Base-by-base conservation (phyloP, 2,888 invertebrate species). In the Nephrocerus scutellatus region DNA sequence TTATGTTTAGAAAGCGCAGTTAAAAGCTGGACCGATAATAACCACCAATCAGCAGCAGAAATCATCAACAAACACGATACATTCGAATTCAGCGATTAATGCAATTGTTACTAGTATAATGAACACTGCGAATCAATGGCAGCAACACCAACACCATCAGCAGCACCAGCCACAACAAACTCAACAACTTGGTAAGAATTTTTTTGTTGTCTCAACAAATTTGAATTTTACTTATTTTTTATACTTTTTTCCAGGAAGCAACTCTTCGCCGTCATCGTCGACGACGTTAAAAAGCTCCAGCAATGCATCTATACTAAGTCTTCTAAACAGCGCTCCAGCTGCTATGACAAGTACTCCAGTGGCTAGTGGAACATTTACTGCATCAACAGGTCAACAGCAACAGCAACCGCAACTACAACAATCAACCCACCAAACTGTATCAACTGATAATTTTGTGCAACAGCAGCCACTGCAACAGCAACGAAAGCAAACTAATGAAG, bases 101-200 rank as follows among this genome's bases (percentile, higher is more conserved):
- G 85, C 85, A 33, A 75, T 87, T 51, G 82, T 83, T 45, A 84
- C 80, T 46, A 84, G 83, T 60, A 76, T 86, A 24, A 84, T 84
- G 82, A 84, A 85, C 61, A 83, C 83, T 7, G 83, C 83, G 26
- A 84, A 85, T 63, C 84, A 85, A 60, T 84, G 83, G 63, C 81
- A 82, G 62, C 83, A 83, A 59, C 77, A 78, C 50, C 63, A 65
- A 18, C 62, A 63, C 25, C 62, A 69, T 47, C 63, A 54, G 50
- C 59, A 53, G 53, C 62, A 36, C 39, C 62, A 60, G 35, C 55
- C n/a, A 52, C 54, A 47, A 39, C 53, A 50, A 19, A 29, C 44
- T 9, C 45, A 44, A 29, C 46, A 47, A 33, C 45, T 8, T 36
- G 30, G 52, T 51, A 44, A 48, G 35, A 39, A 15, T 25, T 9